Conservation (phyloP, 2,113 vertebrate species). For the Catharus minimus region DNA sequence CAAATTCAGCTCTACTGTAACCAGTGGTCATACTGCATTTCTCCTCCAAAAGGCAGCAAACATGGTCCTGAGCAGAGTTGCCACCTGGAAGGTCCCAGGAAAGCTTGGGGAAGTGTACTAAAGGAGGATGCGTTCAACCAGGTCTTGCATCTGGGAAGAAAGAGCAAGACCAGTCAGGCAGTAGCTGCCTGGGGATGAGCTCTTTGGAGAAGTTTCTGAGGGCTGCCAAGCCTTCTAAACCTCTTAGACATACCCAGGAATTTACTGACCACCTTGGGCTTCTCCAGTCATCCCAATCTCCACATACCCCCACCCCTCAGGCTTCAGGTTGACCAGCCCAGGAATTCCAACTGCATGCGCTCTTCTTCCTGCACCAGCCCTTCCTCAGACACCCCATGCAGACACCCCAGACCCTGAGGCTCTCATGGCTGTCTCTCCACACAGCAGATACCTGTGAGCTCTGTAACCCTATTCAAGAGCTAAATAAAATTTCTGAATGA, state of each 20-base stretch:
- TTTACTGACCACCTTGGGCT: background rate
- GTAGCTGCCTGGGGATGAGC: rapidly evolving
- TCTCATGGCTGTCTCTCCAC: background rate
- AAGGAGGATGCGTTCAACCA: background rate
- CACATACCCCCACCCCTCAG: rapidly evolving
- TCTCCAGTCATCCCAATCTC: background rate
- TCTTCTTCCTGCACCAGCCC: background rate
- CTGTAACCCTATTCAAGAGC: background rate
- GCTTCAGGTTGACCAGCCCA: background rate
- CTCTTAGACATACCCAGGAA: background rate
- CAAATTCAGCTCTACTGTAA: background rate
- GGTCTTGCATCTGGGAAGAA: background rate
- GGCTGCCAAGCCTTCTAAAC: background rate
- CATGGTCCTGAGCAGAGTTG: background rate
- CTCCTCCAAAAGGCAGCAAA: background rate
- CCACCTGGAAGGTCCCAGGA: background rate
- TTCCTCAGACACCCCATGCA: background rate
- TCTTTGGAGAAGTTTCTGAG: background rate
- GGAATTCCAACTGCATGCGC: rapidly evolving
- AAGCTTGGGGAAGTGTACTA: background rate
- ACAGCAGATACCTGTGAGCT: background rate
- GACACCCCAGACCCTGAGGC: background rate
- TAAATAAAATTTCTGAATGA: background rate
- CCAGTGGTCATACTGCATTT: background rate
- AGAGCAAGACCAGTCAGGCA: background rate